Evolutionary conservation across 2,888 invertebrate species (phyloP), one percentile per base, ranked within the genome.

Genomic region (Seira ritae): DNA sequence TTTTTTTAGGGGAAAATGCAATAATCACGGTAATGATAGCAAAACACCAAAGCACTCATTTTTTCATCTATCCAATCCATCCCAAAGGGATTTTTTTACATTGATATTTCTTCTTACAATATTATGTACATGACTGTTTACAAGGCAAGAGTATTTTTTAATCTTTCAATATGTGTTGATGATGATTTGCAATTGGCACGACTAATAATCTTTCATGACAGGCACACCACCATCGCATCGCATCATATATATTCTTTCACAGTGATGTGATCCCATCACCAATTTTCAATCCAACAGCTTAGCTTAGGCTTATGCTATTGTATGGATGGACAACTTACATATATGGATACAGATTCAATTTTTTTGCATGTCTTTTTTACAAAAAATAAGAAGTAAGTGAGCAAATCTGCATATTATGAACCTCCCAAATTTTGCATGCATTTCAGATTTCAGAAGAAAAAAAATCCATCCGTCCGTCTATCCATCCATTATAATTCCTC

Each of bases 161-260:
- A 50, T 68, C 73, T 80, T 37, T 31, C n/a, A 46, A 68, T 73
- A 70, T 50, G 69, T 24, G 62, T 50, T 76, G 81, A 81, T 81
- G 76, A 72, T 81, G 81, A 81, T 76, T 81, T 76, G 81, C 76
- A 81, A 81, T 76, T 81, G 81, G 81, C 81, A 81, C 81, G 76
- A 76, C 81, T 76, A 81, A 81, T 81, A 81, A 81, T 81, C 81
- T 66, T 71, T 81, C 81, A 70, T 81, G 81, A 81, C 81, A 80
- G 75, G 66, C 65, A 78, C 68, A 70, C 69, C 65, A 70, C 55
- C 22, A 66, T 20, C 17, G 17, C 65, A 42, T 20, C 1, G 19
- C 24, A n/a, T 6, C 65, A 17, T 72, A n/a, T n/a, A n/a, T n/a
- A n/a, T n/a, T n/a, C n/a, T n/a, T n/a, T n/a, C n/a, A n/a, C n/a